Evolutionary conservation across 2,888 invertebrate species (phyloP).

Genomic region (Latheticus oryzae): DNA sequence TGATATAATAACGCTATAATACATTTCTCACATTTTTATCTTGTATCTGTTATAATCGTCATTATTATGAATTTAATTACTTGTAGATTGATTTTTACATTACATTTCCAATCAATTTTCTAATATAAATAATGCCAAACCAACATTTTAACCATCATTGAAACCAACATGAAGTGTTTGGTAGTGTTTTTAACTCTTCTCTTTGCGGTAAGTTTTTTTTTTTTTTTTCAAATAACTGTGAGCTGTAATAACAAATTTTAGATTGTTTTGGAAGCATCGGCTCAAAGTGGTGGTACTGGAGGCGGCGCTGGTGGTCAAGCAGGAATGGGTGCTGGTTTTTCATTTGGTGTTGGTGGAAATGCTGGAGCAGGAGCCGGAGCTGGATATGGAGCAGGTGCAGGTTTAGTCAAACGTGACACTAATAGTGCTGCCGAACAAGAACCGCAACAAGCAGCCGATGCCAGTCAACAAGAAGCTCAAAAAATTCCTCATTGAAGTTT

Average conservation of each 20-base stretch:
- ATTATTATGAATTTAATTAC: background rate
- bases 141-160: background rate
- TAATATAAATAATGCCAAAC: background rate
- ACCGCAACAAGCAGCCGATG: background rate
- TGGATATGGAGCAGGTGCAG: too few relatives aligned
- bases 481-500: background rate
- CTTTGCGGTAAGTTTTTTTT: background rate
- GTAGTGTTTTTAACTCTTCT: background rate
- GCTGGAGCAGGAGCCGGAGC: too few relatives aligned
- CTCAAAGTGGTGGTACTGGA: background rate
- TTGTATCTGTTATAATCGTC: too few relatives aligned
- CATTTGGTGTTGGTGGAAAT: too few relatives aligned
- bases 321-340: too few relatives aligned
- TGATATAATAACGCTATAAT: too few relatives aligned
- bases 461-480: background rate
- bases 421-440: too few relatives aligned
- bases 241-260: background rate
- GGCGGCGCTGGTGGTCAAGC: too few relatives aligned
- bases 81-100: background rate
- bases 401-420: too few relatives aligned
- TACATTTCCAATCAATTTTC: conserved; percentile 1
- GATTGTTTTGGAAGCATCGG: background rate
- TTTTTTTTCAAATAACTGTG: background rate
- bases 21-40: too few relatives aligned
- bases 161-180: conserved; percentile 3